Evolutionary conservation across 1,140 invertebrate genomes (phyloP).

Genomic region (Capitella teleta): DNA sequence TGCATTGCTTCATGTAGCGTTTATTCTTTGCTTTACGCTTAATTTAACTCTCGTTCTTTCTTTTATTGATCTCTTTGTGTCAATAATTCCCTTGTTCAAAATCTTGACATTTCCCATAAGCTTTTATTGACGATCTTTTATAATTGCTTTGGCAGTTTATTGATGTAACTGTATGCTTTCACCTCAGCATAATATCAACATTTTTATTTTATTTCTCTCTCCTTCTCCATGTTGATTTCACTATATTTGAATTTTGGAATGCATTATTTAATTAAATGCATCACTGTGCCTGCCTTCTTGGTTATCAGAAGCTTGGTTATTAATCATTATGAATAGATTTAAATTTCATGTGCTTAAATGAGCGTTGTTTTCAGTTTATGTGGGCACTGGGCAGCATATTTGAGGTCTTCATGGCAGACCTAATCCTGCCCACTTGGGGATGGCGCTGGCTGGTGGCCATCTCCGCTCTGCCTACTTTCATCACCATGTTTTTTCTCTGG

Average conservation of each 20-base stretch:
- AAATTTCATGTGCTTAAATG: not conserved
- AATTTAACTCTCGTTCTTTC: too few relatives aligned
- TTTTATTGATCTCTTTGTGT: too few relatives aligned
- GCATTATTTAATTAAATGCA: not conserved
- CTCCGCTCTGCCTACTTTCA: constrained; percentile 71
- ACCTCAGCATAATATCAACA: too few relatives aligned
- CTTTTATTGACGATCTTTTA: too few relatives aligned
- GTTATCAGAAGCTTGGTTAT: not conserved
- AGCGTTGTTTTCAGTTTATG: constrained; percentile 39
- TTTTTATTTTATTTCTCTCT: too few relatives aligned
- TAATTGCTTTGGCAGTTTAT: too few relatives aligned
- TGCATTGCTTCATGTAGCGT: too few relatives aligned
- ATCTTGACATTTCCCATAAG: too few relatives aligned
- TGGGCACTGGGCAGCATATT: constrained; percentile 31
- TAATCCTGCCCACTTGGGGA: constrained; percentile 69
- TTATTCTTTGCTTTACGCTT: too few relatives aligned
- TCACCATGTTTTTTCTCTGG: constrained; percentile 51
- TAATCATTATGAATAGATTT: not conserved
- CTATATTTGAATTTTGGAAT: not conserved
- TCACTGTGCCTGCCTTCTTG: not conserved
- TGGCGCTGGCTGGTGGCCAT: constrained; percentile 81
- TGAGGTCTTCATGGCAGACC: constrained; percentile 63
- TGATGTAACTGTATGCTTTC: too few relatives aligned
- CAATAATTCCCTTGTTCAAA: too few relatives aligned
- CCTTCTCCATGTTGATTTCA: not conserved